Percentiles rank a stretch among this genome's conserved stretches.
These are phyloP conservation scores for Rhynchophorus ferrugineus DNA, from an alignment of 1,140 invertebrate species.

Conservation along the genomic window DNA sequence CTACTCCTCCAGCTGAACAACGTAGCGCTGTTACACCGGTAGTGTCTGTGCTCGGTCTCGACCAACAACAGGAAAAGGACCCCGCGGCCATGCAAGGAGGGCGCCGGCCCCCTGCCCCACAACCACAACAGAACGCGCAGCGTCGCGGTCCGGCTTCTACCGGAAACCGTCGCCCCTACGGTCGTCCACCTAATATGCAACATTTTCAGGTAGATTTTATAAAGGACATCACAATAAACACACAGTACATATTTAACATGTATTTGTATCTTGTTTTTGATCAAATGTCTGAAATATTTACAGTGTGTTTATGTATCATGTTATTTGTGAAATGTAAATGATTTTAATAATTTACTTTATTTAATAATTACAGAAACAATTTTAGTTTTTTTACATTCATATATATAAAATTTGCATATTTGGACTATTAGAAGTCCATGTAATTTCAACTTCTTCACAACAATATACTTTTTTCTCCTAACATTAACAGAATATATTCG, in stretches of 20 bases:
- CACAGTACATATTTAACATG: not conserved
- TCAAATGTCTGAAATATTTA: too few relatives aligned
- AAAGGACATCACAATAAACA: not conserved
- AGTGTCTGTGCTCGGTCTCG: slow-evolving; percentile 36
- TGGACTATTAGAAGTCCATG: too few relatives aligned
- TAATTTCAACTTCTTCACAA: too few relatives aligned
- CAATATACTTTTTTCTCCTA: too few relatives aligned
- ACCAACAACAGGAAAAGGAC: slow-evolving; percentile 38
- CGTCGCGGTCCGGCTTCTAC: not conserved
- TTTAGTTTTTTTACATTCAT: too few relatives aligned
- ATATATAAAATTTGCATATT: too few relatives aligned
- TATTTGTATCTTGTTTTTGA: too few relatives aligned
- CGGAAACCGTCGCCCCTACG: not conserved
- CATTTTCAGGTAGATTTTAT: not conserved
- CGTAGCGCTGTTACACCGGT: slow-evolving; percentile 33
- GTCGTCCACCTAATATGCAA: not conserved
- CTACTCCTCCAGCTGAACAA: slow-evolving; percentile 10
- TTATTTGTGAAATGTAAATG: too few relatives aligned
- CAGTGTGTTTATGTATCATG: too few relatives aligned
- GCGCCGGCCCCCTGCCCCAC: slow-evolving; percentile 11
- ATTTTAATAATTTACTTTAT: too few relatives aligned
- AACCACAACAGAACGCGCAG: slow-evolving; percentile 8
- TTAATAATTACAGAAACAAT: too few relatives aligned
- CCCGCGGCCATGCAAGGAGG: slow-evolving; percentile 37
- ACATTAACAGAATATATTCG: too few relatives aligned